These are phyloP conservation scores for Masticophis lateralis DNA, from an alignment of 2,797 vertebrate genomes.

Conservation along the genomic window DNA sequence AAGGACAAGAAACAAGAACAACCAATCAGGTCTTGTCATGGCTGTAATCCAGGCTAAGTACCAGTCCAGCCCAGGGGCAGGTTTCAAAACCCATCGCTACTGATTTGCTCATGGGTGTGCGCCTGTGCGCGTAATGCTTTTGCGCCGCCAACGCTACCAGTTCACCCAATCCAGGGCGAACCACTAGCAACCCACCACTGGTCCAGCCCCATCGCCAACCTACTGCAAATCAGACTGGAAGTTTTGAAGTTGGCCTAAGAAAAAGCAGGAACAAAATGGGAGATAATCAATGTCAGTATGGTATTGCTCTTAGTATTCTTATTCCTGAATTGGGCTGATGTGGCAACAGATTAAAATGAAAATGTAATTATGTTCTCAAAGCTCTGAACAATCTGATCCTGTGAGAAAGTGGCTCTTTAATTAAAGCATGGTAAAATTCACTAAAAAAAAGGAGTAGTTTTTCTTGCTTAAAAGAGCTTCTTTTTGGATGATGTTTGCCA, in stretches of 20 bases:
- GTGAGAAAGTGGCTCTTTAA: not conserved
- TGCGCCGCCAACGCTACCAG: too few species aligned
- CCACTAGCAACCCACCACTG: too few species aligned
- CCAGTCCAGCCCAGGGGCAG: not conserved
- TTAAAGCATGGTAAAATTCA: not conserved
- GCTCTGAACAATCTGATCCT: not conserved
- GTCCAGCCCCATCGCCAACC: not conserved
- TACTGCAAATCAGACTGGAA: not conserved
- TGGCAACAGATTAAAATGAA: not conserved
- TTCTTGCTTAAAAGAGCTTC: not conserved
- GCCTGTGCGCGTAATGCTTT: too few species aligned
- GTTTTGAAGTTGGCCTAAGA: not conserved
- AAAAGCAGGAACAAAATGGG: not conserved
- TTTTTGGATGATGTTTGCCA: not conserved
- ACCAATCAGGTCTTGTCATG: not conserved
- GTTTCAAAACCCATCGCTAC: too few species aligned
- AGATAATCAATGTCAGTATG: not conserved
- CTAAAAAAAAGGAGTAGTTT: not conserved
- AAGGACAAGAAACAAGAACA: not conserved
- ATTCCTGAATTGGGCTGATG: not conserved
- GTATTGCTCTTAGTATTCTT: not conserved
- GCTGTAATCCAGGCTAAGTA: not conserved
- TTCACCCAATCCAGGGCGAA: too few species aligned
- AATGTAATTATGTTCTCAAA: not conserved
- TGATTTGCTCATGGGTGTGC: too few species aligned